Percentiles rank a stretch among this genome's conserved stretches.
Conservation (phyloP, 2,113 vertebrate species). For the Sturnira hondurensis region DNA sequence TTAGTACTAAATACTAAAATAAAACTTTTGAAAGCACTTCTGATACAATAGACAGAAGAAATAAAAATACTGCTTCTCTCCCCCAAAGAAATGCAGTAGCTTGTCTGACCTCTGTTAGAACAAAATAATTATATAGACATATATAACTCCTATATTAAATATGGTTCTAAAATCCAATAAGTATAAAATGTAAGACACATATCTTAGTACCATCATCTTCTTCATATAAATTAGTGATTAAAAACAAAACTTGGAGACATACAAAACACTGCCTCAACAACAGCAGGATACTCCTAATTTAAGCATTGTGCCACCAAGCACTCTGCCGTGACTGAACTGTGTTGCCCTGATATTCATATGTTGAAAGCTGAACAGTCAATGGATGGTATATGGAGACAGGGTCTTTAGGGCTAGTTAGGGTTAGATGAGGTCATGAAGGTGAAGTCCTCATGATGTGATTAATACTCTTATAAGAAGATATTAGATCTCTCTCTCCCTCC, state of each 20-base stretch:
- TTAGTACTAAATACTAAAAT: not conserved
- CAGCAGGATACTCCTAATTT: not conserved
- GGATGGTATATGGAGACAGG: not conserved
- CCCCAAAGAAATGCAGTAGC: not conserved
- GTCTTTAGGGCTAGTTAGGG: not conserved
- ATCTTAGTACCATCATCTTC: not conserved
- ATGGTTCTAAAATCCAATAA: not conserved
- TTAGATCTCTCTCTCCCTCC: not conserved
- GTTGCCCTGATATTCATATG: not conserved
- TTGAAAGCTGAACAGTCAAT: not conserved
- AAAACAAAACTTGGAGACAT: not conserved
- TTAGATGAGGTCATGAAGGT: not conserved
- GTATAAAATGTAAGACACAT: not conserved
- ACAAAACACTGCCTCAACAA: not conserved
- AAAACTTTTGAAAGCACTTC: not conserved
- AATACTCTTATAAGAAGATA: not conserved
- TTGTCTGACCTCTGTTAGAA: not conserved
- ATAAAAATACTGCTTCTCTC: not conserved
- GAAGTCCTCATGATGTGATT: not conserved
- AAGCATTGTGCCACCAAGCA: not conserved
- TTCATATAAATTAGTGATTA: not conserved
- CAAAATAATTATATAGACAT: not conserved
- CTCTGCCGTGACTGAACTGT: not conserved
- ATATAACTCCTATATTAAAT: not conserved
- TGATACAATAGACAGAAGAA: not conserved